Evolutionary conservation across 1,140 invertebrate species (phyloP).

Genomic region (Triops cancriformis): DNA sequence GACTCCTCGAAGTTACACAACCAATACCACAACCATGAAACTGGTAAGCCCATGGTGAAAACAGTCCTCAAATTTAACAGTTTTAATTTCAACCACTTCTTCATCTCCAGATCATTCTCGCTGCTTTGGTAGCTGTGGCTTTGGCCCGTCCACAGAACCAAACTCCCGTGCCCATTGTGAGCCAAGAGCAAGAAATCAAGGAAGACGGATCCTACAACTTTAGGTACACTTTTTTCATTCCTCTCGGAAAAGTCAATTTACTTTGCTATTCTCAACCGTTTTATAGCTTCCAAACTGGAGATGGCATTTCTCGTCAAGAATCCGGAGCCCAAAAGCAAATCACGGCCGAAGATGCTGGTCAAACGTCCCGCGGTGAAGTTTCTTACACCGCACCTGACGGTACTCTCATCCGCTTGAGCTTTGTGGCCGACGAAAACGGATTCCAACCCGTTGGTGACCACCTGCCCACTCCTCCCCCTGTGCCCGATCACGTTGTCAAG

Average conservation of each 20-base stretch:
- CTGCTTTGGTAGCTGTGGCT: constrained; percentile 21
- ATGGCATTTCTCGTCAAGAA: constrained; percentile 67
- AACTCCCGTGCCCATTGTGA: constrained; percentile 53
- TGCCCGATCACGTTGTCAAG: constrained; percentile 28
- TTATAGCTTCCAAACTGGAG: constrained; percentile 67
- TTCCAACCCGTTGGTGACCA: constrained; percentile 34
- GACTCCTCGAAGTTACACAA: neutral
- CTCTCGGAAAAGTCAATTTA: neutral
- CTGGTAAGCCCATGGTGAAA: neutral
- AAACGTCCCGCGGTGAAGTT: constrained; percentile 43
- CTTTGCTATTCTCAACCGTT: no score
- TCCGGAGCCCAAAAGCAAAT: constrained; percentile 60
- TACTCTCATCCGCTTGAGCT: constrained; percentile 29
- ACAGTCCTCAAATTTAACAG: neutral
- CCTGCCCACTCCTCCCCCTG: constrained; percentile 32
- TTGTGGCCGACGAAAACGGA: constrained; percentile 34
- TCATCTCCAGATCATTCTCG: constrained; percentile 14
- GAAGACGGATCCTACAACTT: constrained; percentile 37
- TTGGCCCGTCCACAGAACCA: constrained; percentile 19
- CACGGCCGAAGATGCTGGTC: constrained; percentile 51
- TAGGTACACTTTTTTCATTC: constrained; percentile 25
- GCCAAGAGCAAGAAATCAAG: constrained; percentile 52
- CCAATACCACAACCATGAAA: neutral
- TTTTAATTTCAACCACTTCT: neutral
- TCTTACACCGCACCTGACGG: constrained; percentile 33